phyloP scores from a whole-genome alignment of 2,113 vertebrate genomes.

The Dipodomys ordii region DNA sequence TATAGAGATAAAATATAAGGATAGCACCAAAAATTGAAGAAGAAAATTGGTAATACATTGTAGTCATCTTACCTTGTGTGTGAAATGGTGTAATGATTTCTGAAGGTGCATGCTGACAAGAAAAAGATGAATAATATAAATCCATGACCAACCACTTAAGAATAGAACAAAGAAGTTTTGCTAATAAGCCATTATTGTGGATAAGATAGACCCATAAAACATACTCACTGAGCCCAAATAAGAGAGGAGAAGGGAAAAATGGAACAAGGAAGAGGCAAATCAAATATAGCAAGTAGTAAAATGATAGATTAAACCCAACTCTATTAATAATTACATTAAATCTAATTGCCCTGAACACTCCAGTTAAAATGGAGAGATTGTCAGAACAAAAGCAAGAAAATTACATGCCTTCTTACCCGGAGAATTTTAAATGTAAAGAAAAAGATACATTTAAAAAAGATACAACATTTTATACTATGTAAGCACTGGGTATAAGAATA shows the following conservation, averaged over 20 bases:
- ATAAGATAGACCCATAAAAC: background rate
- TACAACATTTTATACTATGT: background rate
- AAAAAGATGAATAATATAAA: background rate
- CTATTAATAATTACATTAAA: background rate
- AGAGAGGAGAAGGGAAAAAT: background rate
- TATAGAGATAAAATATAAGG: background rate
- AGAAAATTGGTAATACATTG: background rate
- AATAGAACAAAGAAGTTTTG: background rate
- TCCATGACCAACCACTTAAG: background rate
- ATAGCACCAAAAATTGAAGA: background rate
- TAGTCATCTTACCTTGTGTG: background rate
- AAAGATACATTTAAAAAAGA: background rate
- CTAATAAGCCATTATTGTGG: background rate
- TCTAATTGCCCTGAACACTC: background rate
- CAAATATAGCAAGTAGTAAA: background rate
- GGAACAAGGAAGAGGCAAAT: background rate
- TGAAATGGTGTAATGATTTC: background rate
- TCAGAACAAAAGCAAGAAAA: background rate
- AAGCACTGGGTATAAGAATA: background rate
- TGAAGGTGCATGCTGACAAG: background rate
- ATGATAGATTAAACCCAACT: background rate
- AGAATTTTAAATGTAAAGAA: background rate
- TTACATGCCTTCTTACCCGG: background rate
- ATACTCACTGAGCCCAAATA: background rate
- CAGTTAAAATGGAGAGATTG: background rate